Evolutionary conservation across 2,888 invertebrate genomes (phyloP), one percentile per base, ranked within the genome.

Genomic region (Priapulus caudatus): DNA sequence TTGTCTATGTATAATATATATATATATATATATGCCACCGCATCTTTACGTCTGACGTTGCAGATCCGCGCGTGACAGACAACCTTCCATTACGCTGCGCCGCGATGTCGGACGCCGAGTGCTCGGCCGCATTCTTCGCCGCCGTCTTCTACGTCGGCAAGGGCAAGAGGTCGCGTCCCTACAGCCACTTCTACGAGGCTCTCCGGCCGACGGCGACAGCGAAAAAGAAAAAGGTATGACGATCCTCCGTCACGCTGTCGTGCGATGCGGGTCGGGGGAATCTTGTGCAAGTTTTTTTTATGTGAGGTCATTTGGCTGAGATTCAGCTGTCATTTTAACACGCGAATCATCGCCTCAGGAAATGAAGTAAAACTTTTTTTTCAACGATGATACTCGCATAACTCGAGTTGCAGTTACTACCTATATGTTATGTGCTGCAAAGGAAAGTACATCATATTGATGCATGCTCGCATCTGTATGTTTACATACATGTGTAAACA

Each of bases 101-200:
- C 19, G 18, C 45, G 15, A 23, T 54, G 20, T 24, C 16, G 23
- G 54, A 51, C 15, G 33, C 24, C 20, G 67, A 67, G 23, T 56
- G 58, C 1, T 91, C 93, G 83, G 71, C 76, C 45, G 79, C 77
- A 0, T 97, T 97, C 67, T 71, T 95, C 2, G 76, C 80, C 47
- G 79, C 91, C 0, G 83, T 97, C 56, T 97, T 98, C 72, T 97
- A 98, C 68, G 81, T 98, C 22, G 97, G 97, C 0, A 93, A 92
- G 74, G 93, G 93, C 52, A 90, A 87, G 68, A 79, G 84, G 21
- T 80, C 84, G 1, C 76, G 97, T 3, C 92, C 95, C 0, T 88
- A 89, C 65, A 80, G 83, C 0, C 97, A 97, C 72, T 76, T 97
- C 4, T 86, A 89, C 66, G 89, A 92, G 67, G 92, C 95, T 0